phyloP scores from a whole-genome alignment of 2,888 invertebrate genomes.

The Drosophila nr. fundita region DNA sequence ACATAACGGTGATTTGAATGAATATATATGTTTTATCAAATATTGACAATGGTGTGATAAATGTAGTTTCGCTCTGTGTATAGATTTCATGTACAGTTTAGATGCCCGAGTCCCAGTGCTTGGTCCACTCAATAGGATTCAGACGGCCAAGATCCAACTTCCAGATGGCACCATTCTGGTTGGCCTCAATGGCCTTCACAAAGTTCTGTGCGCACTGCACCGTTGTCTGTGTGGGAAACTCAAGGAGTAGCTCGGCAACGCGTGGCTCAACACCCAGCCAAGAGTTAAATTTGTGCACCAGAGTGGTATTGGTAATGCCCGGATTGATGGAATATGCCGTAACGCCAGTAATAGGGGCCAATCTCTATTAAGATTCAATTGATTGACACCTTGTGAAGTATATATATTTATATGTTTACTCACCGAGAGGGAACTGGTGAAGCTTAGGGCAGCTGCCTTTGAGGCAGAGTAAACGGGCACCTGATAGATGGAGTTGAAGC shows the following conservation, averaged over 20 bases:
- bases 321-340: constrained; percentile 71
- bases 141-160: constrained; percentile 77
- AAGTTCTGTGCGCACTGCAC: constrained; percentile 77
- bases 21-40: not conserved
- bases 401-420: constrained; percentile 34
- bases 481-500: constrained; percentile 71
- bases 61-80: not conserved
- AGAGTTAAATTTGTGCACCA: constrained; percentile 67
- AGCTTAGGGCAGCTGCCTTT: constrained; percentile 84
- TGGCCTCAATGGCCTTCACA: constrained; percentile 77
- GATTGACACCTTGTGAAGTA: too few species aligned
- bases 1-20: not conserved
- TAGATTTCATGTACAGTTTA: constrained; percentile 27
- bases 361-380: constrained; percentile 32
- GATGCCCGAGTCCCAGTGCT: constrained; percentile 75
- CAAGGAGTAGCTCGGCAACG: constrained; percentile 49
- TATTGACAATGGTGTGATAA: not conserved
- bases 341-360: constrained; percentile 70
- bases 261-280: constrained; percentile 69
- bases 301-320: constrained; percentile 65
- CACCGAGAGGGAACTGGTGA: constrained; percentile 82
- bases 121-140: constrained; percentile 61
- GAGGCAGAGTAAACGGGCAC: constrained; percentile 84
- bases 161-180: constrained; percentile 83
- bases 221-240: constrained; percentile 60